Conservation (phyloP, 2,113 vertebrate genomes). For the Pedionomus torquatus region DNA sequence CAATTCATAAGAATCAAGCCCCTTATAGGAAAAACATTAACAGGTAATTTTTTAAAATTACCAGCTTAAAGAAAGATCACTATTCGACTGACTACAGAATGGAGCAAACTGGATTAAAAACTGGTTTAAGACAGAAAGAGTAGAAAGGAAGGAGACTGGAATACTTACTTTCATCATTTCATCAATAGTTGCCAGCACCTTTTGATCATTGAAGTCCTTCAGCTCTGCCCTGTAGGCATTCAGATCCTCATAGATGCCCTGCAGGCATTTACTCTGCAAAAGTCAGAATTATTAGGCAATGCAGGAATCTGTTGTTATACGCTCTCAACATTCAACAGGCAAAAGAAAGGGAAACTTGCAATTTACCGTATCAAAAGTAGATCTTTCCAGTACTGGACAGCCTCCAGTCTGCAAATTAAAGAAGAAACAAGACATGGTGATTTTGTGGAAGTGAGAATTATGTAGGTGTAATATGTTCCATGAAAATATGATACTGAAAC, state of each 20-base stretch:
- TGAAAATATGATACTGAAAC: rapidly evolving
- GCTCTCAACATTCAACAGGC: rapidly evolving
- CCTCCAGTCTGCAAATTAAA: conserved; percentile 70
- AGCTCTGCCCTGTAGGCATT: conserved; percentile 63
- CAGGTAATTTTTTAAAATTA: background rate
- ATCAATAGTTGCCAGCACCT: conserved; percentile 51
- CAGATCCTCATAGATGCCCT: conserved; percentile 72
- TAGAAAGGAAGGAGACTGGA: background rate
- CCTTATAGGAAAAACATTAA: background rate
- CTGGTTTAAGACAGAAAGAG: background rate
- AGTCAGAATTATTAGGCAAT: background rate
- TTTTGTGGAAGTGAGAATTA: background rate
- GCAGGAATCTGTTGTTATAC: background rate
- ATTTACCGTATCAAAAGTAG: conserved; percentile 75
- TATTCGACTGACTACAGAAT: background rate
- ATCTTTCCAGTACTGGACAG: conserved; percentile 64
- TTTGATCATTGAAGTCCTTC: background rate
- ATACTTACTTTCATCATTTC: conserved; percentile 61
- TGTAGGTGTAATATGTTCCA: background rate
- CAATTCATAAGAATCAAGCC: background rate
- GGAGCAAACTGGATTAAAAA: background rate
- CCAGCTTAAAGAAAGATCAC: background rate
- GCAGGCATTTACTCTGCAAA: conserved; percentile 66
- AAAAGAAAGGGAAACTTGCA: background rate
- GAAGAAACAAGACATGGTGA: background rate